These are phyloP conservation scores for Hanleya hanleyi DNA, from an alignment of 2,888 invertebrate species.

Conservation along the genomic window DNA sequence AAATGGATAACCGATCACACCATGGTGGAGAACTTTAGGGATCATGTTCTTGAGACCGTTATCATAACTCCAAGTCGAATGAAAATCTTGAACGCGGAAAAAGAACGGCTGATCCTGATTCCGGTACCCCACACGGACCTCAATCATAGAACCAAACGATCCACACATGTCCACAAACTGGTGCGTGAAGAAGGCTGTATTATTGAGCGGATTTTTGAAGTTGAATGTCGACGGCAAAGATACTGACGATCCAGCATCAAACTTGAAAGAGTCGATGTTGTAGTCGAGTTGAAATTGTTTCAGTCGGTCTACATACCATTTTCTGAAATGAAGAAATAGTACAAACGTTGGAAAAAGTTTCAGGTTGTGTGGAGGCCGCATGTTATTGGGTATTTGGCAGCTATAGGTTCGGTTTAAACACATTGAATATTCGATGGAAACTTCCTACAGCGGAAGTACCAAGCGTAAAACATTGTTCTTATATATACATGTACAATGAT, in stretches of 20 bases:
- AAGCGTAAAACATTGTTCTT: no score
- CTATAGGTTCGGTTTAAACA: no score
- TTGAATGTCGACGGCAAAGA: conserved; percentile 52
- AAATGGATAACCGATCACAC: conserved; percentile 89
- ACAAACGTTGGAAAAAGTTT: no score
- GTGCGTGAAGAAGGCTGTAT: conserved; percentile 37
- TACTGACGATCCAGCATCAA: conserved; percentile 80
- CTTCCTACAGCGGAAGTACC: no score
- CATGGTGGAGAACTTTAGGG: conserved; percentile 80
- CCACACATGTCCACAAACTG: conserved; percentile 47
- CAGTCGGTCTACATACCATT: conserved; percentile 84
- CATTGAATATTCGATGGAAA: no score
- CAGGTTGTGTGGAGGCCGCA: no score
- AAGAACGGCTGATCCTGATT: conserved; percentile 86
- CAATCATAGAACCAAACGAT: conserved; percentile 34
- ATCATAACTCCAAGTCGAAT: conserved; percentile 85
- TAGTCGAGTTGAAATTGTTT: conserved; percentile 79
- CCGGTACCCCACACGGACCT: conserved; percentile 65
- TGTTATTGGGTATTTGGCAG: no score
- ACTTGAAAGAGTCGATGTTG: conserved; percentile 90
- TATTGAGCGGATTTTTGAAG: conserved; percentile 49
- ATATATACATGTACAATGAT: no score
- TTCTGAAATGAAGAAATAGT: conserved; percentile 75
- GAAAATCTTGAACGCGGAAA: conserved; percentile 86
- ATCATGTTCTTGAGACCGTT: conserved; percentile 85